These are phyloP conservation scores for Burhinus oedicnemus DNA, from an alignment of 2,113 vertebrate genomes.

Conservation along the genomic window DNA sequence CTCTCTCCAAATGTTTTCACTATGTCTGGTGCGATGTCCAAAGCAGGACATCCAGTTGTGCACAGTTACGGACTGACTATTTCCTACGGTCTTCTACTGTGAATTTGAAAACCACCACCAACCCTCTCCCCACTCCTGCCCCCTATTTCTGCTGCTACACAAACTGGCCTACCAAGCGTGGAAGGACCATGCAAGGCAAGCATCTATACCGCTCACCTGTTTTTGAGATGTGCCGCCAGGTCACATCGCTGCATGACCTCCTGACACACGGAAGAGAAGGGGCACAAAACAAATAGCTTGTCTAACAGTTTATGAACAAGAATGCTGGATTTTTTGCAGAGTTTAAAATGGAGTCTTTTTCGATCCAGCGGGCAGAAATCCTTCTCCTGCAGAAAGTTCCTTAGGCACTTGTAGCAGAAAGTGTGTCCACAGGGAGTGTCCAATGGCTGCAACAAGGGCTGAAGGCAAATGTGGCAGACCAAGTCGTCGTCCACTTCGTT, in stretches of 20 bases:
- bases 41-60: background rate
- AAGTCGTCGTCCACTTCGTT: constrained; percentile 97
- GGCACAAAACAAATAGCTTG: constrained; percentile 92
- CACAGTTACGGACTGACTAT: background rate
- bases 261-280: constrained; percentile 86
- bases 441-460: constrained; percentile 93
- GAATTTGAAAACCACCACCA: background rate
- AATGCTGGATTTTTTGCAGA: constrained; percentile 96
- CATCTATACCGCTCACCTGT: constrained; percentile 80
- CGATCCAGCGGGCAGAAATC: constrained; percentile 97
- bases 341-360: constrained; percentile 90
- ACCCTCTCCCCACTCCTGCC: background rate
- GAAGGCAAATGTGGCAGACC: constrained; percentile 98
- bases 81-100: background rate
- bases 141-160: background rate
- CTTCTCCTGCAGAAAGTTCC: constrained; percentile 94
- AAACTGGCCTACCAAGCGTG: background rate
- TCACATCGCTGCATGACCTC: constrained; percentile 96
- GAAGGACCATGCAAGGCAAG: background rate
- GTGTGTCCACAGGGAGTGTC: constrained; percentile 98
- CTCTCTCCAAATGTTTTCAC: background rate
- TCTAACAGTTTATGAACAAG: constrained; percentile 97
- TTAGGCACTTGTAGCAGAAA: constrained; percentile 97
- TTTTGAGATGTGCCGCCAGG: constrained; percentile 94
- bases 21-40: background rate